Evolutionary conservation across 2,797 vertebrate genomes (phyloP).

Genomic region (Helostoma temminkii): DNA sequence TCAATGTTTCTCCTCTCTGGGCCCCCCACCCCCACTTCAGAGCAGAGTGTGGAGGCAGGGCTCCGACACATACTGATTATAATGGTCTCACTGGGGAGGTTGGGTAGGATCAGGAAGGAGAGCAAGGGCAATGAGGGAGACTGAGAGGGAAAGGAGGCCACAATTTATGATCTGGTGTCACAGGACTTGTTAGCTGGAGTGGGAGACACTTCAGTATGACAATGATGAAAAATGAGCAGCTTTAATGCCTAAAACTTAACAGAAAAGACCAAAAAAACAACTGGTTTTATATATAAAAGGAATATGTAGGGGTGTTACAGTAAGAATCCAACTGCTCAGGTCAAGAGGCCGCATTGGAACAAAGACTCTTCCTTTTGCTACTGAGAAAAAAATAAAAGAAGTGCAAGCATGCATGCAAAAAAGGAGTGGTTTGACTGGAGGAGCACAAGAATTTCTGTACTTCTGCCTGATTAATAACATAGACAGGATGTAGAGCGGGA

Average conservation of each 20-base stretch:
- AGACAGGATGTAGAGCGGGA: constrained; percentile 68
- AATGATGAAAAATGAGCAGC: constrained; percentile 40
- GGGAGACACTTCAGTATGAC: constrained; percentile 48
- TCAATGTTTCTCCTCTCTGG: constrained; percentile 27
- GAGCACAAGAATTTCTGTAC: constrained; percentile 31
- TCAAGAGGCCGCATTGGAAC: constrained; percentile 13
- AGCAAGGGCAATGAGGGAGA: constrained; percentile 47
- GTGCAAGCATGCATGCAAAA: neutral
- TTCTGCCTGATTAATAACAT: constrained; percentile 65
- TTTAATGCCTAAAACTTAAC: constrained; percentile 17
- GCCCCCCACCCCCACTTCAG: constrained; percentile 19
- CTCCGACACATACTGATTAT: constrained; percentile 59
- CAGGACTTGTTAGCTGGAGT: constrained; percentile 64
- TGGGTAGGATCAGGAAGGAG: constrained; percentile 56
- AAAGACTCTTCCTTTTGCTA: neutral
- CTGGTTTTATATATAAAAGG: constrained; percentile 3
- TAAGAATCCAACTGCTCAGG: neutral
- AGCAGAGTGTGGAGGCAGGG: constrained; percentile 36
- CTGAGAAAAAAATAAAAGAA: constrained; percentile 15
- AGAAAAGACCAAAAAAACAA: constrained; percentile 15
- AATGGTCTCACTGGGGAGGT: constrained; percentile 71
- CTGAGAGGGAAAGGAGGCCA: constrained; percentile 40
- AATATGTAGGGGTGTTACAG: neutral
- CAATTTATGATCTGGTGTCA: constrained; percentile 61
- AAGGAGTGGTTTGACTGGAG: neutral